Percentiles rank a stretch among this genome's conserved stretches.
Conservation (phyloP, 2,797 vertebrate species). For the Pseudopleuronectes americanus region DNA sequence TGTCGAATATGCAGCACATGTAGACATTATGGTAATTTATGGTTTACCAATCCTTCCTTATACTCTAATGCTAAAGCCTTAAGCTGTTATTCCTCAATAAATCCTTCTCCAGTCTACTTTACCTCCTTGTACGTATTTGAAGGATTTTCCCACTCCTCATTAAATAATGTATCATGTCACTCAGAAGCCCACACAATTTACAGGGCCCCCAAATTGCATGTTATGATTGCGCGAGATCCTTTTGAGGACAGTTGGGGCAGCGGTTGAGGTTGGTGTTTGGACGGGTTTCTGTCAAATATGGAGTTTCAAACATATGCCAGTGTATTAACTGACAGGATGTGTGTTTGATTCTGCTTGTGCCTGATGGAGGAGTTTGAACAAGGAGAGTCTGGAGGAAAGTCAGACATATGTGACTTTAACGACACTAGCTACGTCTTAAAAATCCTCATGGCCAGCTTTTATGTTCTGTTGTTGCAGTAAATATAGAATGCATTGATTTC, state of each 20-base stretch:
- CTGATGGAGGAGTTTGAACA: no score
- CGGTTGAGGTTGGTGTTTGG: background rate
- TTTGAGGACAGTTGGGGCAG: background rate
- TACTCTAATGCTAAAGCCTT: background rate
- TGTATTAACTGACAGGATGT: no score
- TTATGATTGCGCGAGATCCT: background rate
- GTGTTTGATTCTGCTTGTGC: no score
- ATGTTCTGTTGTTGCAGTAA: no score
- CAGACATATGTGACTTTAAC: no score
- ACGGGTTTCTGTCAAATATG: background rate
- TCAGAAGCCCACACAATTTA: background rate
- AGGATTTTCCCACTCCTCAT: background rate
- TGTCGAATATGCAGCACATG: background rate
- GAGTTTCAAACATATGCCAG: background rate
- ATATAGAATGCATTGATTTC: no score
- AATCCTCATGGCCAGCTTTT: no score
- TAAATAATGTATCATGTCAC: background rate
- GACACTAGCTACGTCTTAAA: no score
- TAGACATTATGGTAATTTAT: background rate
- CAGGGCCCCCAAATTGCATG: background rate
- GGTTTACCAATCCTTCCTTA: background rate
- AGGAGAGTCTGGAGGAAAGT: no score
- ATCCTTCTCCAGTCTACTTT: background rate
- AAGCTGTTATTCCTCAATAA: slow-evolving; percentile 1
- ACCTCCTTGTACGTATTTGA: background rate